These are phyloP conservation scores for Megalops cyprinoides DNA, from an alignment of 2,797 vertebrate species.

Conservation along the genomic window DNA sequence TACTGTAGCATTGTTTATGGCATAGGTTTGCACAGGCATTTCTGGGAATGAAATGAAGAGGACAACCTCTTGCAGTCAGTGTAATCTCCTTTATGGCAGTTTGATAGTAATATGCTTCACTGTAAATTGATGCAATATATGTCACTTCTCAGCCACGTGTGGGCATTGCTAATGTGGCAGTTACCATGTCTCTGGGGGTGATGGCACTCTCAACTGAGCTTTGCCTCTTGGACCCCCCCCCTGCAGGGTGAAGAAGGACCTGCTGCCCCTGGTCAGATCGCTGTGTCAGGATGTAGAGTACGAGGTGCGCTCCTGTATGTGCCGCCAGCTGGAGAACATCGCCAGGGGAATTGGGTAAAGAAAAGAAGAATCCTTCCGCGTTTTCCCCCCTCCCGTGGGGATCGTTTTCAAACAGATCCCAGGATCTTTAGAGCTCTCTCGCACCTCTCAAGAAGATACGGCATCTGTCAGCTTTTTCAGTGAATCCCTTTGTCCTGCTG, in stretches of 20 bases:
- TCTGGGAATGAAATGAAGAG: neutral
- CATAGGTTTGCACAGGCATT: neutral
- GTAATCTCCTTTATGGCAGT: neutral
- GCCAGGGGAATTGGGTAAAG: slow-evolving; percentile 88
- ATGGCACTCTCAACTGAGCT: neutral
- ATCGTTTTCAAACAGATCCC: neutral
- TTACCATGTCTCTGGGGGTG: neutral
- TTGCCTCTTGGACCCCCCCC: neutral
- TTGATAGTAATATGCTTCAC: neutral
- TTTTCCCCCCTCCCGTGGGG: neutral
- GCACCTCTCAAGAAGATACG: neutral
- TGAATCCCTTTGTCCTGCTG: neutral
- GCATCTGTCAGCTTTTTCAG: neutral
- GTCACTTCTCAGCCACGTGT: neutral
- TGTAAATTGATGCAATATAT: neutral
- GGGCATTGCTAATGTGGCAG: neutral
- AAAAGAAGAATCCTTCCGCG: slow-evolving; percentile 17
- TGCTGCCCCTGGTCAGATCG: slow-evolving; percentile 88
- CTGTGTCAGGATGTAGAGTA: slow-evolving; percentile 90
- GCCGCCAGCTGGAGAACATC: slow-evolving; percentile 87
- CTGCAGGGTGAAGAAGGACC: slow-evolving; percentile 88
- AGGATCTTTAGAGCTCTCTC: neutral
- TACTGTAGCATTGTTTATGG: neutral
- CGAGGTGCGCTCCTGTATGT: slow-evolving; percentile 92
- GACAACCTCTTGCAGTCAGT: neutral